Base-by-base conservation (phyloP, 2,113 vertebrate species). In the Odontophorus gujanensis region DNA sequence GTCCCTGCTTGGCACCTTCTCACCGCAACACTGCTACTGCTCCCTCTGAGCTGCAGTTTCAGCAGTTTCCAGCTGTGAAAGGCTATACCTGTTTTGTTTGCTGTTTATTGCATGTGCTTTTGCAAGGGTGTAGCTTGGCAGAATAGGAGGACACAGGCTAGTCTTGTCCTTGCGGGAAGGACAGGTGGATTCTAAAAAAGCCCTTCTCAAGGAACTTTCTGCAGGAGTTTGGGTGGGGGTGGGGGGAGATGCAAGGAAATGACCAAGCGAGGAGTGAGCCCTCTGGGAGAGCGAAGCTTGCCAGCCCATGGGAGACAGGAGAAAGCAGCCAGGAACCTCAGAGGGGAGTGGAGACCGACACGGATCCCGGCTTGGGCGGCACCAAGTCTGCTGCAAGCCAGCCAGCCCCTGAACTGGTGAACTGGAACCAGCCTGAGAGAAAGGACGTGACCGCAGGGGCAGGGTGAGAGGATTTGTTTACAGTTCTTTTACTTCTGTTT, bases 291-390 rank as follows among this genome's bases (percentile, higher is more conserved):
- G 38, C 25, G 48, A 59, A 75, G 18, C 21, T 91, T 71, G 38
- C 38, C 40, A 84, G 16, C 15, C 26, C 30, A 7, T 34, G 19
- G 34, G 45, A 76, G 53, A 48, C 45, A 34, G 21, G 11, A 80
- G 22, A 11, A 81, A 72, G 19, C 6, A 43, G 83, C 9, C 43
- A 45, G 21, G 43, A 28, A 7, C 28, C 14, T 69, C 36, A n/a
- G 15, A 71, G 4, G 9, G n/a, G 25, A 84, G 28, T 42, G 38
- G 13, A 66, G 10, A 38, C 0, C 1, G 9, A 48, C 22, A 19
- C 5, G 28, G 21, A 1, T 0, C n/a, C 57, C 22, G 38, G 26
- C 30, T 75, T n/a, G 0, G 1, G 36, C 2, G 0, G 26, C 50
- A 87, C 13, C 1, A 2, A 43, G 17, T 26, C 20, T 65, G 42